Evolutionary conservation across 2,797 vertebrate species (phyloP), one percentile per base, ranked within the genome.

Genomic region (Todus mexicanus): DNA sequence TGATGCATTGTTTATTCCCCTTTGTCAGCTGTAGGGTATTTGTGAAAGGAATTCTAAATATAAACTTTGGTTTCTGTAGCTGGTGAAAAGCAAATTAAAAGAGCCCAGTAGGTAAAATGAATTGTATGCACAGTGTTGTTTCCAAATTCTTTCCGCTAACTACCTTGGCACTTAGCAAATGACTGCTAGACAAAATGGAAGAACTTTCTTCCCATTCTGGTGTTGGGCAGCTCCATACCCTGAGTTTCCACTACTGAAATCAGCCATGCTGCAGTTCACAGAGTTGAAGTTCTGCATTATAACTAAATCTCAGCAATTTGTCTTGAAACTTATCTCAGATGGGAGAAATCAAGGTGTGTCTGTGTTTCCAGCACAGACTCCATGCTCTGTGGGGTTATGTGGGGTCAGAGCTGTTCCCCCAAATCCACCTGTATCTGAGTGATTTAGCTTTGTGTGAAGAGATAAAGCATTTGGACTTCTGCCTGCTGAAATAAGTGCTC

Each of bases 371-470:
- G 27, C 25, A 15, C 35, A 60, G 53, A 23, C 12, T 11, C 31
- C 1, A 1, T 47, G 16, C 35, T 61, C 7, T 15, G 43, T 51
- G 26, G 12, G 40, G 7, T n/a, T 22, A 40, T 0, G 2, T 2
- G 6, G 10, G 15, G 51, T 59, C 29, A 63, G 43, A 84, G 17
- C 31, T 3, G 1, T 74, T 70, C 40, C 14, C 45, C 15, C 27
- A n/a, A 3, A 61, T 48, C 54, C 31, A 72, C 23, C 21, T 21
- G 15, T 10, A 25, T n/a, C 48, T 1, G 26, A 66, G 56, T 27
- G 22, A n/a, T 70, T 65, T 37, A 65, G 37, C 14, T 54, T 29
- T 56, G 45, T 35, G 25, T 0, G 2, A 57, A 37, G 11, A 51
- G 42, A 42, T 11, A 59, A 81, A 74, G 53, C 23, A 26, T 53